phyloP scores from a whole-genome alignment of 2,113 vertebrate species.

The Emberiza fucata region DNA sequence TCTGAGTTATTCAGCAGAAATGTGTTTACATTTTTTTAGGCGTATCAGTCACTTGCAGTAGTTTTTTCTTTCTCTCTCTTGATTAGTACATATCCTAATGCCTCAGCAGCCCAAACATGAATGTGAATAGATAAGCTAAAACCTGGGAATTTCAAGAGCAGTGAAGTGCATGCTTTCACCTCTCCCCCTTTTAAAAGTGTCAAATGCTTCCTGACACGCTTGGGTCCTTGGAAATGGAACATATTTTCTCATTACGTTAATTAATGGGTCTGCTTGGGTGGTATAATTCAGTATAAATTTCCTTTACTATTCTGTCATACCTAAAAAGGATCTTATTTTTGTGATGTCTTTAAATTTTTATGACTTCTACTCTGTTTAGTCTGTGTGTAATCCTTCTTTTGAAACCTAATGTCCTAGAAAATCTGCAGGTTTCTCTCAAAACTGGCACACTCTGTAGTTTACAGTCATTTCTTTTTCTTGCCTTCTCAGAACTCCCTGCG shows the following conservation, averaged over 20 bases:
- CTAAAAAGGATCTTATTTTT: slow-evolving; percentile 80
- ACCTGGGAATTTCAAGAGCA: slow-evolving; percentile 42
- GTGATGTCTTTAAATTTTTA: slow-evolving; percentile 82
- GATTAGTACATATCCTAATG: background rate
- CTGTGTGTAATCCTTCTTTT: slow-evolving; percentile 80
- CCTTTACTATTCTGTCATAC: slow-evolving; percentile 78
- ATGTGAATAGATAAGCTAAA: slow-evolving; percentile 53
- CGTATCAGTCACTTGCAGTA: background rate
- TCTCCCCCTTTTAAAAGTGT: slow-evolving; percentile 66
- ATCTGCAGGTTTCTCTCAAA: slow-evolving; percentile 77
- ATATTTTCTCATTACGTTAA: slow-evolving; percentile 81
- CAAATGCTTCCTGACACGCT: slow-evolving; percentile 70
- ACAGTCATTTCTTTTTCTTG: slow-evolving; percentile 63
- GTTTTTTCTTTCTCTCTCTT: background rate
- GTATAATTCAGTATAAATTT: slow-evolving; percentile 78
- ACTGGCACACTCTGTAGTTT: slow-evolving; percentile 68
- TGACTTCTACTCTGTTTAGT: slow-evolving; percentile 82
- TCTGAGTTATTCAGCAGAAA: background rate
- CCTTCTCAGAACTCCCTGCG: slow-evolving; percentile 64
- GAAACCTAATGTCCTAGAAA: slow-evolving; percentile 79
- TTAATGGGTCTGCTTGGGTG: slow-evolving; percentile 80
- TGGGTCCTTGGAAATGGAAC: slow-evolving; percentile 74
- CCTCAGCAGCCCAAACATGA: slow-evolving; percentile 6
- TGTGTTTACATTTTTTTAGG: background rate
- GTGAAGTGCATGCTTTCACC: background rate